A percentile compares a stretch with the other conserved stretches of the same genome.
These are phyloP conservation scores for Drosophila stalkeri DNA, from an alignment of 2,888 invertebrate genomes.

Conservation along the genomic window DNA sequence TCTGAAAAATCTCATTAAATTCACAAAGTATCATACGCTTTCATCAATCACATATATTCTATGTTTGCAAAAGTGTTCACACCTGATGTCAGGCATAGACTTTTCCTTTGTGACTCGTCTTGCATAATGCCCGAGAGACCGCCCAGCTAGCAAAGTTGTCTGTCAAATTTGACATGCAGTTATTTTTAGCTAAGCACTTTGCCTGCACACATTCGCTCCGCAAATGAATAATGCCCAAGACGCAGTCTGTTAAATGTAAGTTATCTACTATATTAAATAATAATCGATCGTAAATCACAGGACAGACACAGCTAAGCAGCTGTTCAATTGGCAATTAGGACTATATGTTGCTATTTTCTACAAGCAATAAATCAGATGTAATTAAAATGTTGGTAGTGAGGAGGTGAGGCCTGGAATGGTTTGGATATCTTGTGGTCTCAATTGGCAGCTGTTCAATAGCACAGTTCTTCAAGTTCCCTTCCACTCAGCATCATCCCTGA, in stretches of 20 bases:
- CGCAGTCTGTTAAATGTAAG: constrained; percentile 10
- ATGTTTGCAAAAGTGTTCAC: constrained; percentile 3
- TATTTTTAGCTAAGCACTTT: constrained; percentile 43
- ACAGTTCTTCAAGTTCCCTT: constrained; percentile 36
- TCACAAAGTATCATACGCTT: background rate
- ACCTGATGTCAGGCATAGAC: background rate
- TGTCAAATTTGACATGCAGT: constrained; percentile 50
- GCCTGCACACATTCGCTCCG: background rate
- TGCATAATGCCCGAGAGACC: constrained; percentile 38
- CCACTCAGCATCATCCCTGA: constrained; percentile 62
- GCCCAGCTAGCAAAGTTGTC: constrained; percentile 14
- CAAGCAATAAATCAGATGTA: constrained; percentile 59
- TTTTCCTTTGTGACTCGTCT: constrained; percentile 6
- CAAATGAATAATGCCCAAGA: background rate
- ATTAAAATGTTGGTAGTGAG: constrained; percentile 27
- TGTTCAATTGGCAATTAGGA: constrained; percentile 50
- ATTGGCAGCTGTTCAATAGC: constrained; percentile 80
- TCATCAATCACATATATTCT: background rate
- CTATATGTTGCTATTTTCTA: constrained; percentile 35
- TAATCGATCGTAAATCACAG: constrained; percentile 36
- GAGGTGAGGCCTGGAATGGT: constrained; percentile 52
- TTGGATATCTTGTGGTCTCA: constrained; percentile 53
- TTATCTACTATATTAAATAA: constrained; percentile 18
- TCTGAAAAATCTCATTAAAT: background rate
- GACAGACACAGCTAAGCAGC: constrained; percentile 16